Percentiles rank a stretch among this genome's conserved stretches.
phyloP scores from a whole-genome alignment of 1,140 invertebrate species.

The Aphelinus atriplicis region DNA sequence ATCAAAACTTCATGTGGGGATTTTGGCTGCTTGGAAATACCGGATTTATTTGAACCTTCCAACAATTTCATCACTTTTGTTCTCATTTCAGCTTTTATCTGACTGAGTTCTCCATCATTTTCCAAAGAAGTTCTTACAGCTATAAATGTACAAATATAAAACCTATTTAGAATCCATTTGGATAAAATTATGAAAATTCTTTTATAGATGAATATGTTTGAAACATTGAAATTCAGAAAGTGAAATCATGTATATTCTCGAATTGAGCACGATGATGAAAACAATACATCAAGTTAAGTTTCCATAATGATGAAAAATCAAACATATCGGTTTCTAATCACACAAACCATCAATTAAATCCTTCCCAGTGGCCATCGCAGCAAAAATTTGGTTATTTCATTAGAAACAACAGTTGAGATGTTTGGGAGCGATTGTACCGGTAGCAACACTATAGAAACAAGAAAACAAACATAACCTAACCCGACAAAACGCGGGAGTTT shows the following conservation, averaged over 20 bases:
- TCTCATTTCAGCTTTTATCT: slow-evolving; percentile 63
- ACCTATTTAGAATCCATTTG: no score
- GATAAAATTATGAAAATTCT: no score
- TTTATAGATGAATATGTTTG: no score
- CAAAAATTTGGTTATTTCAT: neutral
- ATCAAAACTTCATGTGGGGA: slow-evolving; percentile 56
- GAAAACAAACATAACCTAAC: slow-evolving; percentile 32
- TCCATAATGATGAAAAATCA: no score
- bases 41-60: slow-evolving; percentile 51
- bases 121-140: slow-evolving; percentile 63
- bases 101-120: slow-evolving; percentile 56
- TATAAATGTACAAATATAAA: slow-evolving; percentile 35
- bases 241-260: neutral
- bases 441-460: slow-evolving; percentile 15
- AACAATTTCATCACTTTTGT: slow-evolving; percentile 62
- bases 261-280: neutral
- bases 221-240: no score
- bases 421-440: slow-evolving; percentile 18
- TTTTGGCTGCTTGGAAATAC: slow-evolving; percentile 49
- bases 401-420: neutral
- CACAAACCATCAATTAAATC: slow-evolving; percentile 61
- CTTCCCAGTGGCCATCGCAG: slow-evolving; percentile 57
- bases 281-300: neutral
- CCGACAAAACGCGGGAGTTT: neutral
- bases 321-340: neutral